These are phyloP conservation scores for Lamellibrachia luymesi DNA, from an alignment of 1,140 invertebrate species.

Conservation along the genomic window DNA sequence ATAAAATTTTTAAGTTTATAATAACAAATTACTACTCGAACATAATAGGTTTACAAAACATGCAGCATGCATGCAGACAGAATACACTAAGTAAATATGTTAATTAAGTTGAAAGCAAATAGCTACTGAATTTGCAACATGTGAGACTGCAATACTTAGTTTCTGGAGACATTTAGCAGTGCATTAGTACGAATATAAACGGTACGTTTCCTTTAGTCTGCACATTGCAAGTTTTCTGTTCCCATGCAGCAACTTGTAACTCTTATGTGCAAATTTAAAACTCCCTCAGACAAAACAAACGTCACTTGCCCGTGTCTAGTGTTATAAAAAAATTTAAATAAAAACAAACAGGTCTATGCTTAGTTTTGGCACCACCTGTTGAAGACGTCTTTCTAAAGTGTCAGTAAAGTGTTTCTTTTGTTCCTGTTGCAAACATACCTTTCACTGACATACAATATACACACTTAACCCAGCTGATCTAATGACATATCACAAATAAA, in stretches of 20 bases:
- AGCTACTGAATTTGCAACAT: not conserved
- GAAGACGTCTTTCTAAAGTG: not conserved
- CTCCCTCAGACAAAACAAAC: not conserved
- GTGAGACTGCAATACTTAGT: not conserved
- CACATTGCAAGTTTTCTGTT: too few species aligned
- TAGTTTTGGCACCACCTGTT: not conserved
- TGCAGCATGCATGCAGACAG: not conserved
- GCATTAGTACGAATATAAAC: not conserved
- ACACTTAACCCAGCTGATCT: not conserved
- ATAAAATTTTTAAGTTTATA: not conserved
- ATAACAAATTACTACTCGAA: not conserved
- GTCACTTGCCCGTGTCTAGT: not conserved
- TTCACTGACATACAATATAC: not conserved
- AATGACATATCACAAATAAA: not conserved
- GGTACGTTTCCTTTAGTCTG: too few species aligned
- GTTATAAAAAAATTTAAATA: not conserved
- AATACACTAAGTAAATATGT: not conserved
- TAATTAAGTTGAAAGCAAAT: not conserved
- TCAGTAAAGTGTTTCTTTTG: not conserved
- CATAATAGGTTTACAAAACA: not conserved
- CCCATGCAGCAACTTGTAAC: too few species aligned
- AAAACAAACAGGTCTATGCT: not conserved
- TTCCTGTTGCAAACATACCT: not conserved
- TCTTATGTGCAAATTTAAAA: too few species aligned
- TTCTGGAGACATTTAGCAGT: not conserved